A percentile compares a stretch with the other conserved stretches of the same genome.
These are phyloP conservation scores for Limnephilus rhombicus DNA, from an alignment of 2,888 invertebrate species.

Conservation along the genomic window DNA sequence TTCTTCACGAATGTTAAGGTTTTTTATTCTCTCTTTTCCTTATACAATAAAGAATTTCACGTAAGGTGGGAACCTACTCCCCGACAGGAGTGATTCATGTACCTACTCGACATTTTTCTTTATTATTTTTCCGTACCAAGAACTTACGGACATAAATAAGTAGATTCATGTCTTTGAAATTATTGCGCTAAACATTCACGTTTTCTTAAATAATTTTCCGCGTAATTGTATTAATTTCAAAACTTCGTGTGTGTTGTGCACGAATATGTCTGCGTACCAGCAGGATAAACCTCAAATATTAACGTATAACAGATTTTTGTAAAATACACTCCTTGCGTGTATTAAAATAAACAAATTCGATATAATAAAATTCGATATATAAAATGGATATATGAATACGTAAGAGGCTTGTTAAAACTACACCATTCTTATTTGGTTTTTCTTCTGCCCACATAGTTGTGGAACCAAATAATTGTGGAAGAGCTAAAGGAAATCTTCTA, in stretches of 20 bases:
- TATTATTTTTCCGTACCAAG: neutral
- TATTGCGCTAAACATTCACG: neutral
- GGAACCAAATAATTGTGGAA: neutral
- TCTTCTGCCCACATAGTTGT: neutral
- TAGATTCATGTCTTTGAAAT: neutral
- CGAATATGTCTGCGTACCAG: neutral
- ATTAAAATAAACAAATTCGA: too few relatives aligned
- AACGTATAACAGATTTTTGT: neutral
- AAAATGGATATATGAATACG: neutral
- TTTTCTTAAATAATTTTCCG: too few relatives aligned
- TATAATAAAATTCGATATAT: too few relatives aligned
- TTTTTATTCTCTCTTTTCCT: slow-evolving; percentile 41
- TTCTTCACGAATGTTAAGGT: slow-evolving; percentile 47
- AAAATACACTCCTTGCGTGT: neutral
- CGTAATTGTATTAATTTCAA: neutral
- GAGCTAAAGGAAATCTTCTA: neutral
- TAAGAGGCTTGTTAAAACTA: neutral
- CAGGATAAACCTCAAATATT: neutral
- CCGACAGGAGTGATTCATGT: slow-evolving; percentile 24
- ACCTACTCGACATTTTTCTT: slow-evolving; percentile 11
- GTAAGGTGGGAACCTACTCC: slow-evolving; percentile 14
- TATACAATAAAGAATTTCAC: slow-evolving; percentile 36
- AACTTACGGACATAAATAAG: neutral
- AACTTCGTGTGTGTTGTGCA: neutral
- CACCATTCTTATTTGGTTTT: too few relatives aligned